Evolutionary conservation across 37 sponge, comb jelly and placozoan species (phyloP).

Genomic region (Agelas oroides): DNA sequence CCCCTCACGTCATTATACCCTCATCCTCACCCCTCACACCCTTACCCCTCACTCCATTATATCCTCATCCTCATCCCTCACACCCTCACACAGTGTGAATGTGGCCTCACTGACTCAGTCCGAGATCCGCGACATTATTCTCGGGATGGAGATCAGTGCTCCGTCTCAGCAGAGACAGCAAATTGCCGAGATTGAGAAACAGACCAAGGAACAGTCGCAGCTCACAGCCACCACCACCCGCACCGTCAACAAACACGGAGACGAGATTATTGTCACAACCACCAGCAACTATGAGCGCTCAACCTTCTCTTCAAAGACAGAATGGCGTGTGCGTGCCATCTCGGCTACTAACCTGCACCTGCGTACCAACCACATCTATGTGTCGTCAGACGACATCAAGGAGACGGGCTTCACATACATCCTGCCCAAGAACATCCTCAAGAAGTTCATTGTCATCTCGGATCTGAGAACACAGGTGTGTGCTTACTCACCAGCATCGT

Average conservation of each 20-base stretch:
- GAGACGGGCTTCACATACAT: conserved; percentile 99
- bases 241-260: conserved; percentile 97
- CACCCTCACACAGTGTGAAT: conserved; percentile 79
- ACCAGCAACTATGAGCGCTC: conserved; percentile 97
- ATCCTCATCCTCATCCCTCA: not conserved
- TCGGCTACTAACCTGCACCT: conserved; percentile 99
- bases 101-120: conserved; percentile 98
- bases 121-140: conserved; percentile 98
- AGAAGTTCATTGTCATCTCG: conserved; percentile 97
- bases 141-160: conserved; percentile 99
- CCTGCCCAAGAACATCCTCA: conserved; percentile 97
- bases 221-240: conserved; percentile 98
- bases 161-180: conserved; percentile 99
- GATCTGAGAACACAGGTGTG: conserved; percentile 96
- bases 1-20: no score
- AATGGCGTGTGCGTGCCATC: conserved; percentile 98
- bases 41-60: not conserved
- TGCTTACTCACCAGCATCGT: not conserved
- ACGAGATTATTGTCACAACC: conserved; percentile 97
- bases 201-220: conserved; percentile 98
- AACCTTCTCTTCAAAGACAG: conserved; percentile 98
- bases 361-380: conserved; percentile 98
- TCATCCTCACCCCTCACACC: not conserved
- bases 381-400: conserved; percentile 98
- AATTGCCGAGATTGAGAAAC: conserved; percentile 99